Conservation (phyloP, 2,888 invertebrate genomes). For the Epinotia ramella region DNA sequence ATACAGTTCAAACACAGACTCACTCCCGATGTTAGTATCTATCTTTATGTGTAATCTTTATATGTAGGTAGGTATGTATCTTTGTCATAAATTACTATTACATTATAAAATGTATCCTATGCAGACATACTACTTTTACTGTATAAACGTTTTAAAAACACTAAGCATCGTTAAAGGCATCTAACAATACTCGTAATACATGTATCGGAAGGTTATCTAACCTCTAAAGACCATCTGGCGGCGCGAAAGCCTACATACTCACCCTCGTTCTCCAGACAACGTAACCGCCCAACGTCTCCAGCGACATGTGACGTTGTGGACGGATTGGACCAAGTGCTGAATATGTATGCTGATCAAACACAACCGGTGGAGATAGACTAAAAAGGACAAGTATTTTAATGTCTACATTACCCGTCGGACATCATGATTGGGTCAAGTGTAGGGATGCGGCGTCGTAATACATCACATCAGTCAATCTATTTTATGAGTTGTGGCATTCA, state of each 20-base stretch:
- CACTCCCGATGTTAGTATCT: too few species aligned
- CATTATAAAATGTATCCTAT: background rate
- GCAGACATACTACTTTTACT: background rate
- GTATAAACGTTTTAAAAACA: conserved; percentile 23
- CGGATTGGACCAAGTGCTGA: conserved; percentile 20
- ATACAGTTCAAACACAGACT: too few species aligned
- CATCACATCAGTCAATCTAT: conserved; percentile 6
- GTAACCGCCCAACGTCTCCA: background rate
- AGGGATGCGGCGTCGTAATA: conserved; percentile 47
- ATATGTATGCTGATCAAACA: conserved; percentile 45
- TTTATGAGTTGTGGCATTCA: background rate
- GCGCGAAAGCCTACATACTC: conserved; percentile 58
- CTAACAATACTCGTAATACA: conserved; percentile 42
- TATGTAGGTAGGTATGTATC: too few species aligned
- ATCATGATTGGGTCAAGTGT: conserved; percentile 54
- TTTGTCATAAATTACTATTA: too few species aligned
- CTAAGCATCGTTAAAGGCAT: conserved; percentile 25
- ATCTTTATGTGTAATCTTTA: too few species aligned
- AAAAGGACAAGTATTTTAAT: conserved; percentile 71
- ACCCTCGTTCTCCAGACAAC: conserved; percentile 46
- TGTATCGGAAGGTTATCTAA: conserved; percentile 49
- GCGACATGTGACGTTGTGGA: background rate
- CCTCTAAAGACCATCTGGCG: conserved; percentile 61
- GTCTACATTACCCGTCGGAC: conserved; percentile 66
- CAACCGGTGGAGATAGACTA: conserved; percentile 52